Conservation (phyloP, 2,113 vertebrate genomes). For the Paraplagusia blochii region DNA sequence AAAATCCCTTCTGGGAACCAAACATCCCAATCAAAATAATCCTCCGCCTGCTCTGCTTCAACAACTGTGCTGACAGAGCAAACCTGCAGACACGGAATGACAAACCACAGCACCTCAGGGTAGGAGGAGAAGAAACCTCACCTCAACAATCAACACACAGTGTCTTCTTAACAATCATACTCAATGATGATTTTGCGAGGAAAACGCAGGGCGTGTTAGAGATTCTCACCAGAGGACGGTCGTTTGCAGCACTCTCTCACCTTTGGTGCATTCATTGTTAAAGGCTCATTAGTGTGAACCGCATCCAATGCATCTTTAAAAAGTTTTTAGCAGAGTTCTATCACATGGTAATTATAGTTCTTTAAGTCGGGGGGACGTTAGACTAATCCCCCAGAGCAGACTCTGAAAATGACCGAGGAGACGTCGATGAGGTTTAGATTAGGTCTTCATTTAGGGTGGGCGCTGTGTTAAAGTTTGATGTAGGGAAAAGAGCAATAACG, state of each 20-base stretch:
- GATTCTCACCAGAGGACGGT: no score
- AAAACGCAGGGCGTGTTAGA: no score
- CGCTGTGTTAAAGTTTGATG: no score
- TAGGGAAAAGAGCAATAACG: no score
- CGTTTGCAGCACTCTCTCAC: background rate
- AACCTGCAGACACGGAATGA: conserved; percentile 42
- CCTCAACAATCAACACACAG: conserved; percentile 22
- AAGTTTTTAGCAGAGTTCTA: background rate
- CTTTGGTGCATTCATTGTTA: background rate
- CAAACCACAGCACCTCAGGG: conserved; percentile 36
- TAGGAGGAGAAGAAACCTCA: conserved; percentile 23
- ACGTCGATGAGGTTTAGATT: background rate
- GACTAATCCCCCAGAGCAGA: background rate
- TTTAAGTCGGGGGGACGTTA: background rate
- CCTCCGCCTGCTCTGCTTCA: conserved; percentile 31
- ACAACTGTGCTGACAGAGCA: conserved; percentile 47
- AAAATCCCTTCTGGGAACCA: no score
- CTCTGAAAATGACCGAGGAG: background rate
- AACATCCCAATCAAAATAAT: conserved; percentile 32
- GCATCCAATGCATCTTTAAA: background rate
- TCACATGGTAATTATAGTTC: background rate
- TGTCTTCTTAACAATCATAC: conserved; percentile 31
- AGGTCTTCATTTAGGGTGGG: no score
- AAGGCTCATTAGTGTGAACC: background rate
- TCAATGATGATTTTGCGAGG: conserved; percentile 17